These are phyloP conservation scores for Odobenus rosmarus DNA, from an alignment of 2,113 vertebrate species.

Conservation along the genomic window DNA sequence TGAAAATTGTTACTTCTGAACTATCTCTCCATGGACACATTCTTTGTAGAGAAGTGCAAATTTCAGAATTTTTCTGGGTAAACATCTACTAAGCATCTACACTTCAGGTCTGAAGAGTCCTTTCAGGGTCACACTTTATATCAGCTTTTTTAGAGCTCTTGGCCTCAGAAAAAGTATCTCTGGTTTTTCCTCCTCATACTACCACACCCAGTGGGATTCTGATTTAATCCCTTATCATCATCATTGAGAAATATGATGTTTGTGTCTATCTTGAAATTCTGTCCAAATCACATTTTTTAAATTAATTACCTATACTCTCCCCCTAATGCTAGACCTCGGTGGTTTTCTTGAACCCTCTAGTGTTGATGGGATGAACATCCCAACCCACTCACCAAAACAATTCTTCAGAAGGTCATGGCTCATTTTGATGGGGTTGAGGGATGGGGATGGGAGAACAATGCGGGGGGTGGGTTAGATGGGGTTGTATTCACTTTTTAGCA, in stretches of 20 bases:
- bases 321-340: neutral
- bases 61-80: neutral
- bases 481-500: neutral
- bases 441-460: neutral
- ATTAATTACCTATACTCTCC: neutral
- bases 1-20: neutral
- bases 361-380: neutral
- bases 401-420: conserved; percentile 19
- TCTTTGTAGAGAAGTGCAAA: neutral
- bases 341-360: conserved; percentile 31
- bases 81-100: neutral
- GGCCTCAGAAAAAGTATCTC: neutral
- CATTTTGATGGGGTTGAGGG: neutral
- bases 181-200: neutral
- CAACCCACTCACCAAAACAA: conserved; percentile 57
- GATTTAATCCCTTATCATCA: conserved; percentile 29
- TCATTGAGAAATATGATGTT: neutral
- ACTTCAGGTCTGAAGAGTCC: neutral
- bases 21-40: neutral
- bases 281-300: conserved; percentile 1
- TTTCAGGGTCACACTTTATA: neutral
- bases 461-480: neutral
- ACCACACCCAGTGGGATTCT: conserved; percentile 25
- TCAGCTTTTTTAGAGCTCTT: conserved; percentile 15
- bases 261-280: conserved; percentile 29